phyloP scores from a whole-genome alignment of 1,140 invertebrate species.

The Bradysia coprophila region DNA sequence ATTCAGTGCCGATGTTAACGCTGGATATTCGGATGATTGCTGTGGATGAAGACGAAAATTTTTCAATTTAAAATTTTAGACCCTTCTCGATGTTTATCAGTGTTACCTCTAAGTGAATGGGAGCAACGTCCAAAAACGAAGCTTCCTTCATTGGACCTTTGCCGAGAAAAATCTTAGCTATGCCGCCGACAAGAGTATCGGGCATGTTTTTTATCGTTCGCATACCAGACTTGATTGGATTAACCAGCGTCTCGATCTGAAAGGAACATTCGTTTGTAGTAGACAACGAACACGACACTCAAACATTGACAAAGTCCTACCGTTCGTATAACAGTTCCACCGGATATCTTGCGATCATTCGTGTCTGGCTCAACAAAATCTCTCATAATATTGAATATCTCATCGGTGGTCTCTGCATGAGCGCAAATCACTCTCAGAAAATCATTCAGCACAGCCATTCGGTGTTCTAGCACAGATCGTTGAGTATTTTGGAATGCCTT shows the following conservation, averaged over 20 bases:
- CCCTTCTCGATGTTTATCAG: neutral
- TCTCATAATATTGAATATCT: conserved; percentile 46
- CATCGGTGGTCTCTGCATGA: conserved; percentile 39
- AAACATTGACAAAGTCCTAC: too few species aligned
- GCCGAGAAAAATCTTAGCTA: conserved; percentile 26
- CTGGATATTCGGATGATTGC: conserved; percentile 4
- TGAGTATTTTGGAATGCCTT: conserved; percentile 90
- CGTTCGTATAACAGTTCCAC: conserved; percentile 35
- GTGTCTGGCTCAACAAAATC: conserved; percentile 62
- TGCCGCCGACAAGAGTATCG: conserved; percentile 61
- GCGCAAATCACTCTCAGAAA: conserved; percentile 59
- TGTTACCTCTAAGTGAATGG: conserved; percentile 26
- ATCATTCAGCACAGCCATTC: conserved; percentile 67
- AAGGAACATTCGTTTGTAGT: too few species aligned
- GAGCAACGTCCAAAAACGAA: conserved; percentile 30
- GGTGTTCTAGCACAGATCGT: conserved; percentile 63
- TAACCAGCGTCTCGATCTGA: conserved; percentile 57
- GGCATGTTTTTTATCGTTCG: conserved; percentile 67
- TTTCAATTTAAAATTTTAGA: neutral
- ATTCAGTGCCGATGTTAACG: conserved; percentile 35
- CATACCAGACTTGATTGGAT: conserved; percentile 65
- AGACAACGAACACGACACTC: too few species aligned
- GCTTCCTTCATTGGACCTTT: conserved; percentile 17
- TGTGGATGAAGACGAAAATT: neutral
- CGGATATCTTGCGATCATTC: conserved; percentile 46